Evolutionary conservation across 2,113 vertebrate genomes (phyloP), one percentile per base, ranked within the genome.

Genomic region (Dunckerocampus dactyliophorus): DNA sequence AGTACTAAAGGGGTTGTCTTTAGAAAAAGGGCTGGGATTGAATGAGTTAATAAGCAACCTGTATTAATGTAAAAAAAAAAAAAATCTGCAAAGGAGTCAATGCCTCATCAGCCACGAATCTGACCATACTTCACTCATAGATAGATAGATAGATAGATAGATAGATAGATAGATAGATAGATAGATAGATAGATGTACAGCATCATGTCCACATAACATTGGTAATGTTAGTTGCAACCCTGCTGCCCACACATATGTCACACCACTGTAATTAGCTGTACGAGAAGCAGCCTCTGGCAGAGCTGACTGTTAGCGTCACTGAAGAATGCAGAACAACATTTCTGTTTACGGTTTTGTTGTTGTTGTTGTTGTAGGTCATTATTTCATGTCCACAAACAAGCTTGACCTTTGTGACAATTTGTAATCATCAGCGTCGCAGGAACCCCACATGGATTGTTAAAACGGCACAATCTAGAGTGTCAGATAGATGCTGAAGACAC

Each of bases 181-280:
- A 49, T 48, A 9, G n/a, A 48, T 48, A 8, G 3, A 54, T 19
- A 11, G 52, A 37, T 13, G 17, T 9, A 34, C 16, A 19, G 53
- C 10, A 65, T 59, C 12, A 67, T 57, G 52, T 63, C 66, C 74
- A 74, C 79, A 76, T 24, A 53, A 63, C 73, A 76, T 53, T 62
- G 47, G 80, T 71, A 82, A 76, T 80, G 66, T 67, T 55, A 65
- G 67, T 67, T 66, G 69, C 58, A 52, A 83, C 84, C 82, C 50
- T 37, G 17, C 75, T 76, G 63, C 81, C 85, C 81, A 84, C 84
- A 54, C 73, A 47, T 65, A 77, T 72, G 85, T 80, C 81, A 82
- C 76, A 71, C 64, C 66, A 51, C 67, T 81, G 80, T 81, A 87
- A 88, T 85, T 89, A 87, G 74, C 80, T 56, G 77, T 14, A 59